Percentiles rank a stretch among this genome's conserved stretches.
phyloP scores from a whole-genome alignment of 2,113 vertebrate genomes.

The Pyrgilauda ruficollis region DNA sequence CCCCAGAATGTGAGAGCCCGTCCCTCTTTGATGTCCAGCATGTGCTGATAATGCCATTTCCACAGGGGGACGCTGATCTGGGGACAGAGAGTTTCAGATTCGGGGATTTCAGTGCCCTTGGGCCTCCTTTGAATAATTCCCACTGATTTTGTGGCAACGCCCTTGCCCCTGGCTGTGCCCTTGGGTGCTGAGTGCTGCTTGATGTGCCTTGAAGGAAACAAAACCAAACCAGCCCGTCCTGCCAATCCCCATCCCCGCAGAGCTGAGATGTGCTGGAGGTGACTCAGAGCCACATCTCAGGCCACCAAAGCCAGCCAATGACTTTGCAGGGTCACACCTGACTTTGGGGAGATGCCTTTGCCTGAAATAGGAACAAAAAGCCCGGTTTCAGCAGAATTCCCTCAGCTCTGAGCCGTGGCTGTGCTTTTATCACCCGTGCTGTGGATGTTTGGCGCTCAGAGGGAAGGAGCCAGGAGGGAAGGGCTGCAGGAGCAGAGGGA shows the following conservation, averaged over 20 bases:
- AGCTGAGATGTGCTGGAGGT: neutral
- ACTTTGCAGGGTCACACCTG: neutral
- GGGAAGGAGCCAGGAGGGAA: rapidly evolving
- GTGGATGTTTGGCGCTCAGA: neutral
- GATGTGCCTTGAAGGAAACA: neutral
- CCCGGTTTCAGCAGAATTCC: neutral
- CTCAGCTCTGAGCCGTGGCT: neutral
- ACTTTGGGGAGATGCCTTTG: neutral
- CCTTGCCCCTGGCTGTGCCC: neutral
- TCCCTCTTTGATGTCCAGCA: slow-evolving; percentile 57
- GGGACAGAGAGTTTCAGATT: neutral
- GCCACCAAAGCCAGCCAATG: neutral
- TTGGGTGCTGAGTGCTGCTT: neutral
- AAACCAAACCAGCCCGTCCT: neutral
- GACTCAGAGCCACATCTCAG: neutral
- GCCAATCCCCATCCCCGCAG: neutral
- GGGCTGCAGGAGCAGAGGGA: neutral
- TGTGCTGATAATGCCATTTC: slow-evolving; percentile 59
- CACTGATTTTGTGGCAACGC: neutral
- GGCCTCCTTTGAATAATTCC: neutral
- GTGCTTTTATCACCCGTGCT: rapidly evolving
- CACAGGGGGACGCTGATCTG: neutral
- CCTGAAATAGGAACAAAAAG: neutral
- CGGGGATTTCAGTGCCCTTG: neutral
- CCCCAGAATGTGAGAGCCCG: neutral